phyloP scores from a whole-genome alignment of 2,797 vertebrate species.

The Silurus lanzhouensis region DNA sequence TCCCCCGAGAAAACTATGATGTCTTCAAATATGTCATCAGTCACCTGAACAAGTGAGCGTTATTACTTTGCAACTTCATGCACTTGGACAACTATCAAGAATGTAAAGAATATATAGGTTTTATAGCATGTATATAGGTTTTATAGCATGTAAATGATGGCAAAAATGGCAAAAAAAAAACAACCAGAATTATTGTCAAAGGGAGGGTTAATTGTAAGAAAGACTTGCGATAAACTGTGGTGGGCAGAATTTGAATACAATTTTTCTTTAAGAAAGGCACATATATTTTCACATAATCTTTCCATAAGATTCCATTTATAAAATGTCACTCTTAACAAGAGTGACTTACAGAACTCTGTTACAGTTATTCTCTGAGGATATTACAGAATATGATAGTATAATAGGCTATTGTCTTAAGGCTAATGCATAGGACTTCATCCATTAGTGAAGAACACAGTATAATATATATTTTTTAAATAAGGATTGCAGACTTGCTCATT shows the following conservation, averaged over 20 bases:
- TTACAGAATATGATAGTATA: neutral
- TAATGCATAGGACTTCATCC: neutral
- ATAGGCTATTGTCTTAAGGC: neutral
- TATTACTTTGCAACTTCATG: conserved; percentile 11
- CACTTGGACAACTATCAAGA: neutral
- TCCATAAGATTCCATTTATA: neutral
- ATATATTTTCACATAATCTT: neutral
- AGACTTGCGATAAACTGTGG: neutral
- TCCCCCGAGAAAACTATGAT: conserved; percentile 92
- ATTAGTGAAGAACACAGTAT: neutral
- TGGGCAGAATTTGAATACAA: neutral
- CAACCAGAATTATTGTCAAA: neutral
- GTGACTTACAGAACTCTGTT: neutral
- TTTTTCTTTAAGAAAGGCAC: neutral
- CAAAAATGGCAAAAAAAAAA: too few relatives aligned
- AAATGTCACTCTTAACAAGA: neutral
- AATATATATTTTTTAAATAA: neutral
- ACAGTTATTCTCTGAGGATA: neutral
- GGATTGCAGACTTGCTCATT: neutral
- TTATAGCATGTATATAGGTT: neutral
- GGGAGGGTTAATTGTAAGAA: neutral
- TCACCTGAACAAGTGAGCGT: conserved; percentile 88
- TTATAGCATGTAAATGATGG: neutral
- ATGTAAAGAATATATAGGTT: neutral
- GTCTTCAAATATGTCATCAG: conserved; percentile 94